phyloP scores from a whole-genome alignment of 2,888 invertebrate genomes.

The Andrena dorsata region DNA sequence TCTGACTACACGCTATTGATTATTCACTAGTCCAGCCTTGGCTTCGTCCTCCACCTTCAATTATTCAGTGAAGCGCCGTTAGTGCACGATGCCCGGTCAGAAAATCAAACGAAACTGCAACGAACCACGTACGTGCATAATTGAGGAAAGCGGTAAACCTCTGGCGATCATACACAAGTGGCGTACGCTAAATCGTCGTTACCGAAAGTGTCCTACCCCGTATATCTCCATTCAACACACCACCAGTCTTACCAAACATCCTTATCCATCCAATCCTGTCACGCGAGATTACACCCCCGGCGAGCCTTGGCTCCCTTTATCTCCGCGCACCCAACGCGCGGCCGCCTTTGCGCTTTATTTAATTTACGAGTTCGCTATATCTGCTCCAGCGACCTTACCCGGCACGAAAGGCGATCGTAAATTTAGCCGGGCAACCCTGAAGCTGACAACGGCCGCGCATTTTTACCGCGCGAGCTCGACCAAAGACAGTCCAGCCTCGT shows the following conservation, averaged over 20 bases:
- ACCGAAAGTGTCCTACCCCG: too few species aligned
- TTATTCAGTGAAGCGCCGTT: not conserved
- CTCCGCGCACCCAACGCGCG: not conserved
- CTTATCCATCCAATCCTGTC: not conserved
- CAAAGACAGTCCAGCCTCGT: not conserved
- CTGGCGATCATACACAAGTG: too few species aligned
- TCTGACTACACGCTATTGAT: not conserved
- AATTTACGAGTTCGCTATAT: conserved; percentile 1
- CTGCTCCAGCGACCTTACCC: conserved; percentile 1
- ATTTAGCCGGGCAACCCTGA: not conserved
- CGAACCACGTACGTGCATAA: too few species aligned
- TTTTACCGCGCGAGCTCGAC: conserved; percentile 1
- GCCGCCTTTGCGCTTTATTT: conserved; percentile 1
- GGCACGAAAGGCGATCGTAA: conserved; percentile 1
- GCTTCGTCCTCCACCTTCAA: not conserved
- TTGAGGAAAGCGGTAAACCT: too few species aligned
- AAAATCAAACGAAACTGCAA: too few species aligned
- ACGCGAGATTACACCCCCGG: too few species aligned
- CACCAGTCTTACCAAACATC: not conserved
- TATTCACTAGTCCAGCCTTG: not conserved
- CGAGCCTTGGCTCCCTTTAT: not conserved
- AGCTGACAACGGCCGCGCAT: not conserved
- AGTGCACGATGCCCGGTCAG: too few species aligned
- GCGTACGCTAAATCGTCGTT: too few species aligned
- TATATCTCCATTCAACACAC: too few species aligned